Evolutionary conservation across 37 sponge, comb jelly and placozoan genomes (phyloP).

Genomic region (Ephydatia muelleri): DNA sequence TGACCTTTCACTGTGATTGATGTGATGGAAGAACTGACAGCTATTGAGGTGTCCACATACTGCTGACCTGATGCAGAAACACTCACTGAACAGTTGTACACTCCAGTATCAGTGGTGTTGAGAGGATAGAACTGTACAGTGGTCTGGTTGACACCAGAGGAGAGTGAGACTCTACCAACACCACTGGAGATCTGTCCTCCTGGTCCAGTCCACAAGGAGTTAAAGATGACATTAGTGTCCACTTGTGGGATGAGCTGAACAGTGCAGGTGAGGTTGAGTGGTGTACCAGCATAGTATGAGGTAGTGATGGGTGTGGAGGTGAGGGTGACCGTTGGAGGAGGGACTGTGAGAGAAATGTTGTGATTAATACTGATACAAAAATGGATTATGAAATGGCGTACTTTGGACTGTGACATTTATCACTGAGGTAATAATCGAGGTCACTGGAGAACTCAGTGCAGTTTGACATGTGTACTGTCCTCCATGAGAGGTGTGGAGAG

Average conservation of each 20-base stretch:
- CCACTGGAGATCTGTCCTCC: too few relatives aligned
- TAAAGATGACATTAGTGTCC: neutral
- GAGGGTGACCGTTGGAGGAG: neutral
- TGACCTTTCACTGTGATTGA: neutral
- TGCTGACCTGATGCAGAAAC: conserved; percentile 1
- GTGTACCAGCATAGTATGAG: neutral
- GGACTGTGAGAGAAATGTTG: neutral
- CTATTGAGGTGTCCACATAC: neutral
- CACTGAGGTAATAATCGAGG: neutral
- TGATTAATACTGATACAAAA: neutral
- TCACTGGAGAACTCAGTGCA: neutral
- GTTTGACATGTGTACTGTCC: neutral
- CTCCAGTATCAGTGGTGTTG: neutral
- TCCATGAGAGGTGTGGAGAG: neutral
- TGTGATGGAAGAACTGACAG: neutral
- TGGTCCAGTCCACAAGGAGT: conserved; percentile 1
- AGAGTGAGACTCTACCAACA: neutral
- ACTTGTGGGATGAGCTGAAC: neutral
- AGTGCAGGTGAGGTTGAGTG: neutral
- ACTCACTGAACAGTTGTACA: neutral
- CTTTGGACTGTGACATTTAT: neutral
- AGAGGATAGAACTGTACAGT: neutral
- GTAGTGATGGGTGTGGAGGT: neutral
- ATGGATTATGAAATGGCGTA: neutral
- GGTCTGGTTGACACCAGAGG: conserved; percentile 1